These are phyloP conservation scores for Nudaria mundana DNA, from an alignment of 2,888 invertebrate genomes.

Conservation along the genomic window DNA sequence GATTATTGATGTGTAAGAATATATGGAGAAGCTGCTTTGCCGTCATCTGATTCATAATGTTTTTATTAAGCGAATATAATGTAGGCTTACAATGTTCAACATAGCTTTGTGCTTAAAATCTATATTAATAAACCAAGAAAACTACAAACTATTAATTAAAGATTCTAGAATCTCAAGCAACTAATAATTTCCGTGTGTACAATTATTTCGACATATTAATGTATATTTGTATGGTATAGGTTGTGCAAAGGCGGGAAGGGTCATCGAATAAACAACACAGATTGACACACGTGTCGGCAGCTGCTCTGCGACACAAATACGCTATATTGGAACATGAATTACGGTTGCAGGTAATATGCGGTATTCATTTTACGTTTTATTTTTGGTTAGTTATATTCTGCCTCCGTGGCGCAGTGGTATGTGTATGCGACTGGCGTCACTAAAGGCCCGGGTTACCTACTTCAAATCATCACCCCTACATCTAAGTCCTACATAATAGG, in stretches of 20 bases:
- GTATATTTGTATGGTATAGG: constrained; percentile 43
- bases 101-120: constrained; percentile 42
- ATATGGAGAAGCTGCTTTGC: constrained; percentile 35
- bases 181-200: background rate
- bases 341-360: constrained; percentile 64
- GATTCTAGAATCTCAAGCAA: background rate
- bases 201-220: constrained; percentile 3
- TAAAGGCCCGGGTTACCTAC: too few species aligned
- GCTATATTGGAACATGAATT: constrained; percentile 75
- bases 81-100: constrained; percentile 38
- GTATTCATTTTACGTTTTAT: too few species aligned
- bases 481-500: too few species aligned
- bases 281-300: constrained; percentile 65
- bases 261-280: constrained; percentile 56
- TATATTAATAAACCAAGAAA: background rate
- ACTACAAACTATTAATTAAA: background rate
- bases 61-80: constrained; percentile 27
- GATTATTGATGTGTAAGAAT: constrained; percentile 17
- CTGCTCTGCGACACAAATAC: constrained; percentile 72
- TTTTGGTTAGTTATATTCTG: too few species aligned
- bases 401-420: too few species aligned
- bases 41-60: constrained; percentile 30
- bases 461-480: too few species aligned
- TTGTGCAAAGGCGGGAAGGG: constrained; percentile 70
- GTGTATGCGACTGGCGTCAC: too few species aligned